Evolutionary conservation across 2,888 invertebrate genomes (phyloP).

Genomic region (Melanostoma scalare): DNA sequence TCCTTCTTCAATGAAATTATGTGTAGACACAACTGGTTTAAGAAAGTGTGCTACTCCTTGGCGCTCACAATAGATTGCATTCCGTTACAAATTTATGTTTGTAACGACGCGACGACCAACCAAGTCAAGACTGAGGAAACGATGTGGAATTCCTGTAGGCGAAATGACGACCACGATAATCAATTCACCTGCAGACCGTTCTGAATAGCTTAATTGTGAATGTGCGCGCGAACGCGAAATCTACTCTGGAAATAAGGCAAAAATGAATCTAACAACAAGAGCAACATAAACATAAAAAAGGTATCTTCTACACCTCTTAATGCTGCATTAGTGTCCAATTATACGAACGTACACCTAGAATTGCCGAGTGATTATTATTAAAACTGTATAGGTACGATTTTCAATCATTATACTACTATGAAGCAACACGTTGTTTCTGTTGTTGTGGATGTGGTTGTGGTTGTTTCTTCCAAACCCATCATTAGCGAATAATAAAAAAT

Average conservation of each 20-base stretch:
- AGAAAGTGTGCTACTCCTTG: constrained; percentile 9
- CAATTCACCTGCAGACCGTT: constrained; percentile 46
- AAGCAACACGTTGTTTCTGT: constrained; percentile 12
- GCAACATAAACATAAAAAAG: constrained; percentile 9
- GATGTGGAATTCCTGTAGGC: constrained; percentile 40
- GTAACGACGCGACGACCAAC: constrained; percentile 17
- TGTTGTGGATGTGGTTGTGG: constrained; percentile 14
- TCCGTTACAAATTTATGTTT: constrained; percentile 46
- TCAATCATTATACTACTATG: constrained; percentile 19
- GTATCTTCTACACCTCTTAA: constrained; percentile 53
- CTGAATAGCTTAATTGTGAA: constrained; percentile 52
- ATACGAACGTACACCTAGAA: constrained; percentile 39
- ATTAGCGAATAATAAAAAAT: constrained; percentile 47
- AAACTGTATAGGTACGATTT: constrained; percentile 51
- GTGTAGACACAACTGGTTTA: constrained; percentile 5
- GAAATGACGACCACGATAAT: constrained; percentile 48
- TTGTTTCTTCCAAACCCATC: constrained; percentile 49
- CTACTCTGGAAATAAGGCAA: constrained; percentile 28
- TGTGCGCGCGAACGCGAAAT: neutral
- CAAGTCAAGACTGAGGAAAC: constrained; percentile 6
- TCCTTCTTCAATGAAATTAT: constrained; percentile 30
- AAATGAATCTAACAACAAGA: constrained; percentile 33
- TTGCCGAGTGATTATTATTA: constrained; percentile 59
- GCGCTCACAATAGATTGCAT: constrained; percentile 41
- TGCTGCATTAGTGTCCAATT: constrained; percentile 63